A percentile compares a stretch with the other conserved stretches of the same genome.
These are phyloP conservation scores for Palloptera scutellata DNA, from an alignment of 2,888 invertebrate species.

Conservation along the genomic window DNA sequence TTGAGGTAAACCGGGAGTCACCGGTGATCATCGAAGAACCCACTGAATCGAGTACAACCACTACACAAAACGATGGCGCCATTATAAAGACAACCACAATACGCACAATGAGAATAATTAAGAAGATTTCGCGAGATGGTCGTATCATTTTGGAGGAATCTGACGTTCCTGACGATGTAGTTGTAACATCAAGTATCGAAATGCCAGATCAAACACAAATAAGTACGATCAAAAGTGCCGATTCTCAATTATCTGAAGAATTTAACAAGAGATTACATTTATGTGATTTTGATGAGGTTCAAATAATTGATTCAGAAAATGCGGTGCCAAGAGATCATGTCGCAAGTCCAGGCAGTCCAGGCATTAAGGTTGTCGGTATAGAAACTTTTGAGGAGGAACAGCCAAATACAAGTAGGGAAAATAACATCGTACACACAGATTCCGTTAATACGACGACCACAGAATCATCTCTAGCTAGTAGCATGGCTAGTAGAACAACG, in stretches of 20 bases:
- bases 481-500: too few species aligned
- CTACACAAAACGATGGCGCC: slow-evolving; percentile 48
- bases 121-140: slow-evolving; percentile 56
- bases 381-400: slow-evolving; percentile 45
- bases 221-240: background rate
- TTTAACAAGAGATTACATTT: slow-evolving; percentile 20
- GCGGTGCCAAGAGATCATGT: background rate
- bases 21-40: slow-evolving; percentile 39
- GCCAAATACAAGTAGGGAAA: slow-evolving; percentile 11
- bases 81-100: slow-evolving; percentile 61
- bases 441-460: slow-evolving; percentile 30
- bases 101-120: slow-evolving; percentile 57
- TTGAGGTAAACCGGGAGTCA: slow-evolving; percentile 33
- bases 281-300: slow-evolving; percentile 27
- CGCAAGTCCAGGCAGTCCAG: too few species aligned
- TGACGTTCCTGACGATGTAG: slow-evolving; percentile 52
- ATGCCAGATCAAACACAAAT: slow-evolving; percentile 46
- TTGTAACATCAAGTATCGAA: slow-evolving; percentile 55
- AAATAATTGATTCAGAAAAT: slow-evolving; percentile 19
- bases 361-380: slow-evolving; percentile 50
- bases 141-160: slow-evolving; percentile 52
- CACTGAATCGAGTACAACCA: slow-evolving; percentile 37
- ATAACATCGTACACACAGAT: slow-evolving; percentile 26
- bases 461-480: slow-evolving; percentile 21
- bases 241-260: slow-evolving; percentile 12